Evolutionary conservation across 2,888 invertebrate genomes (phyloP).

Genomic region (Xiphydria camelus): DNA sequence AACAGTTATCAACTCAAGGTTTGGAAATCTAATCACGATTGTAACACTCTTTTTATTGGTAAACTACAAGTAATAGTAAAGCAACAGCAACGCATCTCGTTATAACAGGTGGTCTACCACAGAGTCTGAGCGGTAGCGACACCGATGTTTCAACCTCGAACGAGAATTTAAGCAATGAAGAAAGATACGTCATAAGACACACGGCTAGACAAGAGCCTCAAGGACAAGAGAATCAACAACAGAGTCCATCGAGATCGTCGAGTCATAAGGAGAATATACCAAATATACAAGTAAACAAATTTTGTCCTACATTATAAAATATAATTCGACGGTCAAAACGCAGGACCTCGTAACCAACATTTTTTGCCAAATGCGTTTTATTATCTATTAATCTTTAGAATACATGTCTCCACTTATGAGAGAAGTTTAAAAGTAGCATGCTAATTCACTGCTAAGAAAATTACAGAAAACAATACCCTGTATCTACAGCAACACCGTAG

Average conservation of each 20-base stretch:
- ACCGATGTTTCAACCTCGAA: slow-evolving; percentile 89
- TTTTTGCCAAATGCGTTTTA: too few species aligned
- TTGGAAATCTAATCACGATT: slow-evolving; percentile 11
- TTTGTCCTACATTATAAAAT: background rate
- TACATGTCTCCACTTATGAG: too few species aligned
- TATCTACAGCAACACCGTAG: too few species aligned
- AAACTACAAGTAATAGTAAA: slow-evolving; percentile 1
- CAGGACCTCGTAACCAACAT: too few species aligned
- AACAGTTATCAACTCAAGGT: slow-evolving; percentile 61
- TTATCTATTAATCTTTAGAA: too few species aligned
- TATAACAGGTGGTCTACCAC: slow-evolving; percentile 65
- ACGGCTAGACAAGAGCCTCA: slow-evolving; percentile 88
- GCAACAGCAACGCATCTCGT: background rate
- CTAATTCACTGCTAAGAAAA: too few species aligned
- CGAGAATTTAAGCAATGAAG: slow-evolving; percentile 85
- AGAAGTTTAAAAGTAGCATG: too few species aligned
- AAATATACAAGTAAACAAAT: slow-evolving; percentile 49
- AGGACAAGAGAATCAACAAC: slow-evolving; percentile 80
- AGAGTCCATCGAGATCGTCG: slow-evolving; percentile 64
- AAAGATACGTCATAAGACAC: slow-evolving; percentile 79
- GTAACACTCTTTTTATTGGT: slow-evolving; percentile 40
- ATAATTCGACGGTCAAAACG: too few species aligned
- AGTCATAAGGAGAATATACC: slow-evolving; percentile 54
- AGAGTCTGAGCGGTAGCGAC: slow-evolving; percentile 84
- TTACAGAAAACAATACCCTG: too few species aligned